A percentile compares a stretch with the other conserved stretches of the same genome.
phyloP scores from a whole-genome alignment of 2,888 invertebrate genomes.

The Isoperla grammatica region DNA sequence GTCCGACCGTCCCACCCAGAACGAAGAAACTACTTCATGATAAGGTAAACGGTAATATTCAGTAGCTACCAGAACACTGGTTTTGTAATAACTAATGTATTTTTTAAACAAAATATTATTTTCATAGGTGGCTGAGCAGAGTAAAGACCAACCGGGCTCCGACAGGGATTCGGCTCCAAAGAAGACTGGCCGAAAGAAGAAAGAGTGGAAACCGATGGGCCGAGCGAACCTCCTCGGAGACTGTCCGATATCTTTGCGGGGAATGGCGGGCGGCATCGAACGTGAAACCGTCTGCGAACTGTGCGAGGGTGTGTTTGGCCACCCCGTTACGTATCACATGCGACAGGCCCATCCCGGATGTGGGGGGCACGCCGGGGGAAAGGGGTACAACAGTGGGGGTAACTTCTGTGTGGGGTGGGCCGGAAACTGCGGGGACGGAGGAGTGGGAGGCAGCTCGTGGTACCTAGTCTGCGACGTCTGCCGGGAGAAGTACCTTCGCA shows the following conservation, averaged over 20 bases:
- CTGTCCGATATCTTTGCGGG: conserved; percentile 34
- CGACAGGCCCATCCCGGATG: conserved; percentile 86
- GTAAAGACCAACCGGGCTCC: conserved; percentile 26
- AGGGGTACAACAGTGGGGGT: conserved; percentile 91
- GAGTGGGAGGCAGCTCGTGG: conserved; percentile 72
- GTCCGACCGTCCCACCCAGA: conserved; percentile 45
- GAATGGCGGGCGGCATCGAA: conserved; percentile 31
- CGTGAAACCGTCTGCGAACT: conserved; percentile 68
- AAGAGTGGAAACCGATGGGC: conserved; percentile 44
- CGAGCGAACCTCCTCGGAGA: conserved; percentile 27
- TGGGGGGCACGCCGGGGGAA: conserved; percentile 74
- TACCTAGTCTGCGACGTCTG: conserved; percentile 91
- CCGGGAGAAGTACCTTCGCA: conserved; percentile 64
- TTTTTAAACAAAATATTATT: too few species aligned
- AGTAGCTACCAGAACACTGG: too few species aligned
- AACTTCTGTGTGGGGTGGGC: conserved; percentile 84
- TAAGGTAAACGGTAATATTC: not conserved
- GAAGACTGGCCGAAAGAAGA: conserved; percentile 51
- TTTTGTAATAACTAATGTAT: too few species aligned
- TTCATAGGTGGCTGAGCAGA: conserved; percentile 29
- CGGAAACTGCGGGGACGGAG: conserved; percentile 83
- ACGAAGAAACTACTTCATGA: conserved; percentile 31
- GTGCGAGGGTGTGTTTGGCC: conserved; percentile 70
- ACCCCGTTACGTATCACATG: conserved; percentile 90
- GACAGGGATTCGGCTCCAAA: conserved; percentile 43